Evolutionary conservation across 2,113 vertebrate species (phyloP), one percentile per base, ranked within the genome.

Genomic region (Terrapene triunguis): DNA sequence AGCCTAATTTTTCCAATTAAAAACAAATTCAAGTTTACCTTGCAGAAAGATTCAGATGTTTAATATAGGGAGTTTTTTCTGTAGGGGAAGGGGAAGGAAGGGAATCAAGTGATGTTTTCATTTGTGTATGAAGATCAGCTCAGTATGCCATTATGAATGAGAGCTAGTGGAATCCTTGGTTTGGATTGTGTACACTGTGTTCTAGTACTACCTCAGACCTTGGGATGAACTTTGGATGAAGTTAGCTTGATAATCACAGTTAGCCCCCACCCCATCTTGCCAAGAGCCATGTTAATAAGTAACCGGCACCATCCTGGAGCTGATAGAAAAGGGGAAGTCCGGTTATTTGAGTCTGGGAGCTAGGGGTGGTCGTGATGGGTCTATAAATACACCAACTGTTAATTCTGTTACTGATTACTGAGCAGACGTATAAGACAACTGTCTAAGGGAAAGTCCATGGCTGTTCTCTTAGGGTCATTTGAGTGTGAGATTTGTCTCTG

Each of bases 281-380:
- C 78, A 86, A 94, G 50, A 10, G 4, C 35, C 29, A 3, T 11
- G 8, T 48, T 85, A 83, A 17, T 76, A 82, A 80, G 47, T 47
- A 91, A 82, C 82, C 91, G 81, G 17, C 65, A 62, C 51, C 57
- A n/a, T 54, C 22, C n/a, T 83, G 76, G 27, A 92, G 88, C 42
- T 51, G 2, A 69, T 90, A 86, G 38, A 59, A 44, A 59, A 27
- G n/a, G n/a, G 17, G 79, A 50, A 47, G 65, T 82, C 48, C 32
- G 3, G 32, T 47, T 87, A 42, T 32, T 3, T 29, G 50, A 72
- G 65, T 72, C 35, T 72, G 9, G 14, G 65, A 72, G n/a, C 24
- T 59, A 27, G 10, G 29, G 55, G 25, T 57, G 4, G 55, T 25
- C 10, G 10, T 25, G 24, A 22, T 27, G 55, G 6, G 8, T 54